Conservation (phyloP, 2,888 invertebrate genomes). For the Bellardia bayeri region DNA sequence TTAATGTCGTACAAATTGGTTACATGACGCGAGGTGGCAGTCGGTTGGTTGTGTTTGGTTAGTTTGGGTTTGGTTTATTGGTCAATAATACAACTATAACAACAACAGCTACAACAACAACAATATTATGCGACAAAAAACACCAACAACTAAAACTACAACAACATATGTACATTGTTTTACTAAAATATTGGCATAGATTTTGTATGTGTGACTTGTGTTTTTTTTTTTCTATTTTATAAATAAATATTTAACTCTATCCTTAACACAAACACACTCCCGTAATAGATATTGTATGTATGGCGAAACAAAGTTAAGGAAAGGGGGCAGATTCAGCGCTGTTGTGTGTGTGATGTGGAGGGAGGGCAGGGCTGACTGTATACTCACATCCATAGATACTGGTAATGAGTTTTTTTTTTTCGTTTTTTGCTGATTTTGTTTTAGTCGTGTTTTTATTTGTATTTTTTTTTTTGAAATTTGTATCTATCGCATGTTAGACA, state of each 20-base stretch:
- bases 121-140: slow-evolving; percentile 53
- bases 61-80: slow-evolving; percentile 72
- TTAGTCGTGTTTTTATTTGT: slow-evolving; percentile 45
- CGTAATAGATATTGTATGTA: neutral
- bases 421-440: slow-evolving; percentile 40
- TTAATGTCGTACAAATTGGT: slow-evolving; percentile 76
- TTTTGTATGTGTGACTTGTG: slow-evolving; percentile 51
- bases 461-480: slow-evolving; percentile 38
- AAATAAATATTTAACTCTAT: slow-evolving; percentile 56
- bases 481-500: slow-evolving; percentile 68
- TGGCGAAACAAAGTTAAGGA: too few species aligned
- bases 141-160: slow-evolving; percentile 40
- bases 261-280: slow-evolving; percentile 21
- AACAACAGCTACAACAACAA: slow-evolving; percentile 24
- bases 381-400: slow-evolving; percentile 31
- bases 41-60: slow-evolving; percentile 67
- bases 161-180: slow-evolving; percentile 56
- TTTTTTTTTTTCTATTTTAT: slow-evolving; percentile 11
- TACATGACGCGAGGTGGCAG: slow-evolving; percentile 72
- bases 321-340: neutral
- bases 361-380: slow-evolving; percentile 3
- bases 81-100: slow-evolving; percentile 54
- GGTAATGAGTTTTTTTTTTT: slow-evolving; percentile 61
- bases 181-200: slow-evolving; percentile 65
- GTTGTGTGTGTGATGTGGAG: neutral